These are phyloP conservation scores for Nothura maculosa DNA, from an alignment of 2,797 vertebrate species.

Conservation along the genomic window DNA sequence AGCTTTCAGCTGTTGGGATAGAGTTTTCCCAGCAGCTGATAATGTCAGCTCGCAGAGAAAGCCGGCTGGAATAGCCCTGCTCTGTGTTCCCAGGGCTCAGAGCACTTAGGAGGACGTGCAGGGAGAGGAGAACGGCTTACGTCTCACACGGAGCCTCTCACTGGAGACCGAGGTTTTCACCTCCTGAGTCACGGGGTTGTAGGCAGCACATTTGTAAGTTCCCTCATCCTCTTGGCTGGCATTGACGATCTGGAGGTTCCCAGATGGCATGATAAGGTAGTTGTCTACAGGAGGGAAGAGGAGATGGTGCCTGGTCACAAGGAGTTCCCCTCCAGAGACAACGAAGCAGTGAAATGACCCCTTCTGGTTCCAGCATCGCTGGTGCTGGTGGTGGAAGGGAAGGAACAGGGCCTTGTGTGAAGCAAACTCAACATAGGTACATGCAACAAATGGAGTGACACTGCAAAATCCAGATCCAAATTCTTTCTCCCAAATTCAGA, in stretches of 20 bases:
- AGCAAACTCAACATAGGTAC: background rate
- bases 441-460: background rate
- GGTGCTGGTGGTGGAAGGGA: too few relatives aligned
- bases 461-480: background rate
- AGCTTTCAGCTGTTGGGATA: background rate
- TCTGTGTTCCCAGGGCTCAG: background rate
- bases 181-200: slow-evolving; percentile 97
- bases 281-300: slow-evolving; percentile 84
- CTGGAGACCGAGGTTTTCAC: slow-evolving; percentile 94
- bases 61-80: background rate
- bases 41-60: background rate
- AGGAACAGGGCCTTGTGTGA: background rate
- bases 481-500: background rate
- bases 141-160: slow-evolving; percentile 93
- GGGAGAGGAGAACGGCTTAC: slow-evolving; percentile 81
- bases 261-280: slow-evolving; percentile 99
- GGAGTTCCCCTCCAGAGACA: background rate
- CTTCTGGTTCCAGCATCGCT: background rate
- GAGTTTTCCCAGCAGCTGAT: background rate
- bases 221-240: slow-evolving; percentile 96
- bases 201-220: slow-evolving; percentile 95
- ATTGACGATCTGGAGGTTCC: slow-evolving; percentile 97
- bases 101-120: background rate
- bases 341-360: background rate
- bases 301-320: background rate